Base-by-base conservation (phyloP, 2,797 vertebrate genomes). In the Pseudochromis fuscus region DNA sequence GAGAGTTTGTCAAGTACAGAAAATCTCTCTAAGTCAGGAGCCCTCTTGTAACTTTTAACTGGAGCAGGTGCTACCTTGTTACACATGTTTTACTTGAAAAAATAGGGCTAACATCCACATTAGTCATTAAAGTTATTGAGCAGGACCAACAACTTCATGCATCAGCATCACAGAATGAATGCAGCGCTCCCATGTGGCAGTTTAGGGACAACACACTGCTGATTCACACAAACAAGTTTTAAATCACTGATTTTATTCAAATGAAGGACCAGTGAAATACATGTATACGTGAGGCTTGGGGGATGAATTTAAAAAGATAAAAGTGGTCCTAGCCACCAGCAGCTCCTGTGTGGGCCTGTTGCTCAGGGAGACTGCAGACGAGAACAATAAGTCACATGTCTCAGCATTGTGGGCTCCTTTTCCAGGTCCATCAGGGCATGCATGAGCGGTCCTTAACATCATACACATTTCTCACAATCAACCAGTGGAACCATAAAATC, bases 131-230 rank as follows among this genome's bases (percentile, higher is more conserved):
- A 55, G 51, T 37, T 57, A 7, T 6, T 6, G 16, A 40, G 24
- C 3, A 33, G 37, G 18, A 19, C 18, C 2, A 8, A 4, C 40
- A 44, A n/a, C 10, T 8, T 44, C 18, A 8, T 8, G 7, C 18
- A 18, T 21, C 19, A 9, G 18, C n/a, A 44, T 44, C n/a, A 3
- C 61, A 61, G 44, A 57, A 74, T 66, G 68, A 64, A 55, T 1
- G 35, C 40, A 79, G 85, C 56, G 1, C 89, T 45, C 65, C 71
- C 89, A 45, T 60, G 88, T 92, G 92, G 88, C 24, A 61, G 45
- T 13, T 53, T 5, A 30, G 33, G 19, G 40, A 35, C 30, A 82
- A 51, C 52, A 82, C 85, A 77, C 23, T 33, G 19, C 16, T 53
- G 4, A 18, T 4, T 27, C 25, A 9, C 11, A 51, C 8, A 51